Base-by-base conservation (phyloP, 1,140 invertebrate genomes). In the Leucophenga varia region DNA sequence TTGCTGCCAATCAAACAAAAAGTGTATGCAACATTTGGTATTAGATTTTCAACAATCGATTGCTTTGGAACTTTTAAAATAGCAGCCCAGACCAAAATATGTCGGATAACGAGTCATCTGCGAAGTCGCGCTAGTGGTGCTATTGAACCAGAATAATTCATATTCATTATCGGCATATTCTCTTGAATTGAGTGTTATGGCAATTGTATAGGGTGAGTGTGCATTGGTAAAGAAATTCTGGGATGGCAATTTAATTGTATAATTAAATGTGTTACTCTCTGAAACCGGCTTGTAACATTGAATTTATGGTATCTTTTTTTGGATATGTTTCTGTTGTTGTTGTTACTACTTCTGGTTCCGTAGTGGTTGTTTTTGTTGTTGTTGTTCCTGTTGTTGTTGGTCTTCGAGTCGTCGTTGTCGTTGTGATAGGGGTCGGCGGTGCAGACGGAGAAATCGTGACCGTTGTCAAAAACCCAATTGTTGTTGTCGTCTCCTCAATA, bases 1-100 rank as follows among this genome's bases (percentile, higher is more conserved):
- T n/a, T n/a, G 6, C 54, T 45, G 6, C 54, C 17, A 3, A 75
- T 36, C 44, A 72, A 47, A 46, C 72, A 75, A 38, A 75, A 75
- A 4, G 64, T 64, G 28, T 75, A 75, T 1, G 68, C 50, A 16
- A 60, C 43, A 36, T 69, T 58, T 2, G 57, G 52, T 3, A 49
- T 34, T 5, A 74, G 38, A 37, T 59, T 28, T 0, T 31, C 44
- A 0, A 74, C 52, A 25, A 40, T 47, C 2, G 57, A 58, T 7
- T 43, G 21, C 9, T 45, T 17, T 1, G 43, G 48, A 19, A 72
- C 49, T 2, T n/a, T 46, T 48, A 31, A 44, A 57, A 20, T 56
- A 51, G 22, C 71, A 72, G 2, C 67, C 67, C 12, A 58, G 13
- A 1, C 55, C 59, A 44, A 47, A 57, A 14, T 61, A 43, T 38